Conservation (phyloP, 2,888 invertebrate genomes). For the Mallateleia sp. region DNA sequence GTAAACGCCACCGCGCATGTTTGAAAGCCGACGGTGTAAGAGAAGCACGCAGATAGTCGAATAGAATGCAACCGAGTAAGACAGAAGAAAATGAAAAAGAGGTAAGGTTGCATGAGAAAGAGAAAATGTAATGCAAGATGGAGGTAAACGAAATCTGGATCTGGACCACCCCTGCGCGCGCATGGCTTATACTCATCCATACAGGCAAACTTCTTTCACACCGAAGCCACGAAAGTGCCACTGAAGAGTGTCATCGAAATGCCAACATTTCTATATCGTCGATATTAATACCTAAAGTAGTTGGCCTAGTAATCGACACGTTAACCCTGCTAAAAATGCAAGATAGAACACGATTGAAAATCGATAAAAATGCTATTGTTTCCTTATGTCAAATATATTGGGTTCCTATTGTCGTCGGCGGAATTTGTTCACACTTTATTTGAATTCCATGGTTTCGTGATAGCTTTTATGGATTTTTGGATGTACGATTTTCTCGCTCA, state of each 20-base stretch:
- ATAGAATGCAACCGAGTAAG: slow-evolving; percentile 63
- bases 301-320: slow-evolving; percentile 73
- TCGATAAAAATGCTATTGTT: slow-evolving; percentile 72
- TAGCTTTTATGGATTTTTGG: no score
- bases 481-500: no score
- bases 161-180: slow-evolving; percentile 78
- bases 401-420: slow-evolving; percentile 19
- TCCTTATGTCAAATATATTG: neutral
- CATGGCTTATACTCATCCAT: slow-evolving; percentile 30
- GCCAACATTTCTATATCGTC: slow-evolving; percentile 69
- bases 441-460: no score
- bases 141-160: slow-evolving; percentile 77
- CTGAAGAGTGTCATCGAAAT: slow-evolving; percentile 64
- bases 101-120: slow-evolving; percentile 71
- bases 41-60: slow-evolving; percentile 47
- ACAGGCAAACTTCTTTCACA: slow-evolving; percentile 61
- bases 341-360: slow-evolving; percentile 61
- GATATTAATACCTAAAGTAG: slow-evolving; percentile 71
- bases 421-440: slow-evolving; percentile 32
- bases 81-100: slow-evolving; percentile 72
- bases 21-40: slow-evolving; percentile 67
- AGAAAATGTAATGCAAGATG: slow-evolving; percentile 78
- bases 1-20: slow-evolving; percentile 77
- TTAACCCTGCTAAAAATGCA: slow-evolving; percentile 60
- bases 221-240: slow-evolving; percentile 49